Evolutionary conservation across 2,797 vertebrate species (phyloP), one percentile per base, ranked within the genome.

Genomic region (Pseudomugil gertrudae): DNA sequence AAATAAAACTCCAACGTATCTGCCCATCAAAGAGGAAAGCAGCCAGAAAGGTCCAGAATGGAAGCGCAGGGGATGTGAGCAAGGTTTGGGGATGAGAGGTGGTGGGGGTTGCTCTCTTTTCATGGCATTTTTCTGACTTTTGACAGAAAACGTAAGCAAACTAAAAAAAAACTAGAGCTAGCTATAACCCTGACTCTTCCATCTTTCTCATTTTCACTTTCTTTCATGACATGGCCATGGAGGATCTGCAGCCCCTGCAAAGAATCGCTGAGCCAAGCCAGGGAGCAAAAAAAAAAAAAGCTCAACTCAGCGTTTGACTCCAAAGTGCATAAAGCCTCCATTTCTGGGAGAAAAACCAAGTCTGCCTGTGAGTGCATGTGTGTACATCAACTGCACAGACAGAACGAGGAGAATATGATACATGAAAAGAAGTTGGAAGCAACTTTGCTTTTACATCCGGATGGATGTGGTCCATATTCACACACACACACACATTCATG

Each of bases 281-380:
- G 56, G 61, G 61, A 74, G 69, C 76, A 51, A 81, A 65, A 78
- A 81, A 79, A 33, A 33, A 33, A n/a, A n/a, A n/a, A n/a, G n/a
- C 35, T 36, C 35, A 14, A 36, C 80, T 74, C 76, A 52, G 14
- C 1, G 23, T 67, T 61, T 23, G 8, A 68, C 80, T 87, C 85
- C 79, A 84, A 80, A 81, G 76, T 65, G 79, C 74, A 81, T 82
- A 77, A 87, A 85, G 79, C 54, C 74, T 74, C 78, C 65, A 75
- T 63, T 77, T 88, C 74, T 87, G 87, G 81, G 87, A 83, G 69
- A 47, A 64, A 74, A 72, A 76, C 86, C 81, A 88, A 87, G 57
- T 71, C 58, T 36, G 67, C 48, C 69, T 81, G 77, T 23, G 68
- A 55, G 78, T 57, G 72, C 48, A 5, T 76, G 79, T 77, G 84